Evolutionary conservation across 2,797 vertebrate species (phyloP).

Genomic region (Sebastiscus tertius): DNA sequence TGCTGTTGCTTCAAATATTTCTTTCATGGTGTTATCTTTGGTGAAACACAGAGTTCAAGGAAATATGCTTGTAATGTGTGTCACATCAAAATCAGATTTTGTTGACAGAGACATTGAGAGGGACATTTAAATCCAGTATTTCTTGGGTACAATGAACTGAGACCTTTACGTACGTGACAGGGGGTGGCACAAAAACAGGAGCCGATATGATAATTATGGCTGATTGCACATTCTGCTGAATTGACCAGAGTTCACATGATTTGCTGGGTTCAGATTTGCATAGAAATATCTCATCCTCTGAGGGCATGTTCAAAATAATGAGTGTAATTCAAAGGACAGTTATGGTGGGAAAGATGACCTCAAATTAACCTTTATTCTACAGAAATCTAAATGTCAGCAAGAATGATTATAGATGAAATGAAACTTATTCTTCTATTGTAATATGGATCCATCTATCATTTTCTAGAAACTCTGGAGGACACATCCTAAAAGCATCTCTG

Average conservation of each 20-base stretch:
- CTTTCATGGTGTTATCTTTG: not conserved
- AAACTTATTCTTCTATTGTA: not conserved
- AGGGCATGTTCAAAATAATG: not conserved
- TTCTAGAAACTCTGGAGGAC: not conserved
- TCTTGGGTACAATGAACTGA: not conserved
- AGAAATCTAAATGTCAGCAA: not conserved
- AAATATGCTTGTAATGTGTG: not conserved
- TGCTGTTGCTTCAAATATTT: not conserved
- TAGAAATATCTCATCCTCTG: not conserved
- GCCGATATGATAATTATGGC: not conserved
- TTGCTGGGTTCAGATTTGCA: not conserved
- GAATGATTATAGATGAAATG: not conserved
- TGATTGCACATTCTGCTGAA: not conserved
- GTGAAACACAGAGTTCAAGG: not conserved
- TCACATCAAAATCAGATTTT: not conserved
- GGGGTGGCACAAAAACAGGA: not conserved
- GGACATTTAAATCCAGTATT: not conserved
- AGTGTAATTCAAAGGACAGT: not conserved
- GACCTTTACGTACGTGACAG: not conserved
- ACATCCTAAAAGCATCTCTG: not conserved
- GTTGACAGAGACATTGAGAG: not conserved
- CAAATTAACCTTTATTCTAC: not conserved
- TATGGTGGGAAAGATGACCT: not conserved
- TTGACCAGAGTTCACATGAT: not conserved
- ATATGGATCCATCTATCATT: not conserved